Conservation (phyloP, 2,797 vertebrate genomes). For the Micropoecilia bifurca region DNA sequence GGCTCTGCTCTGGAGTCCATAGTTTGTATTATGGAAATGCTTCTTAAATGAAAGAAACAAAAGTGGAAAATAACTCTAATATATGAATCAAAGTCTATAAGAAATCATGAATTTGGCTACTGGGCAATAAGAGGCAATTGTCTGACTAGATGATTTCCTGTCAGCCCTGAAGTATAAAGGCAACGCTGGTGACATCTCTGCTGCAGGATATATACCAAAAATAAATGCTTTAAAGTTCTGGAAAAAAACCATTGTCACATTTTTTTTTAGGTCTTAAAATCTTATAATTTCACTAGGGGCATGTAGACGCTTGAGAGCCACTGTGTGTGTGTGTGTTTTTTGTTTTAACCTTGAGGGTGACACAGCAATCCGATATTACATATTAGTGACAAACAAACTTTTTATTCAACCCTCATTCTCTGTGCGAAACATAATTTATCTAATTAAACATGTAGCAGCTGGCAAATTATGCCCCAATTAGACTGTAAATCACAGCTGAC, state of each 20-base stretch:
- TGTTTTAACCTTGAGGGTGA: neutral
- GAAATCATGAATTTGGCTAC: no score
- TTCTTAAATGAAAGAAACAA: no score
- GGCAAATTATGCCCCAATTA: conserved; percentile 79
- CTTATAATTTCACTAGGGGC: neutral
- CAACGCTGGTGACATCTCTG: neutral
- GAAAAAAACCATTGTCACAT: neutral
- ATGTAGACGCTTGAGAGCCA: neutral
- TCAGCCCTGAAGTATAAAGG: neutral
- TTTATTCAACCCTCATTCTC: conserved; percentile 54
- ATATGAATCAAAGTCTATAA: no score
- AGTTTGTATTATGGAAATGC: no score
- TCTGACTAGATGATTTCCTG: neutral
- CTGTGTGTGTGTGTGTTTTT: neutral
- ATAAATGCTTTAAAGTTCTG: neutral
- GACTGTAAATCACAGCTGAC: conserved; percentile 74
- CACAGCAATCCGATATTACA: neutral
- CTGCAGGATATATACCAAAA: neutral
- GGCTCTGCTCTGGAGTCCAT: no score
- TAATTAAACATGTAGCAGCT: conserved; percentile 73
- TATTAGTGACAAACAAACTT: conserved; percentile 29
- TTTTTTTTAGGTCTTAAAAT: neutral
- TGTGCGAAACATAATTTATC: conserved; percentile 67
- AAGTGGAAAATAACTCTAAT: no score
- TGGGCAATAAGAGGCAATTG: no score